These are phyloP conservation scores for Drosophila quinaria DNA, from an alignment of 2,888 invertebrate genomes.

Conservation along the genomic window DNA sequence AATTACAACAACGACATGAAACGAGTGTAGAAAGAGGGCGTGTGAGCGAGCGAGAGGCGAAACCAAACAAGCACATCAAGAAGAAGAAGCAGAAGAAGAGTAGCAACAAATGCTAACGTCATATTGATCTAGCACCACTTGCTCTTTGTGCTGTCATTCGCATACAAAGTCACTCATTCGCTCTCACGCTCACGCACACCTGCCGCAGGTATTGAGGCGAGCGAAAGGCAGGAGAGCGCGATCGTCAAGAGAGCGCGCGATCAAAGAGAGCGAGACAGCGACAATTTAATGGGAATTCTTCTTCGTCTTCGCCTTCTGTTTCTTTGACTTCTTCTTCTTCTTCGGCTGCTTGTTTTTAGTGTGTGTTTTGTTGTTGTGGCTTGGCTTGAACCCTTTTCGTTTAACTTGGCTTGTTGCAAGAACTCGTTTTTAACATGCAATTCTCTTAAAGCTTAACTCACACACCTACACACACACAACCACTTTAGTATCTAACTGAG, in stretches of 20 bases:
- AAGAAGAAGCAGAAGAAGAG: conserved; percentile 21
- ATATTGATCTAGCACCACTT: conserved; percentile 44
- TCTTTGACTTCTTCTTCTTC: conserved; percentile 29
- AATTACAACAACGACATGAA: conserved; percentile 36
- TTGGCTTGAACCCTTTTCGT: conserved; percentile 64
- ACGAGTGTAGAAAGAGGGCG: conserved; percentile 3
- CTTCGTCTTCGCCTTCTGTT: conserved; percentile 12
- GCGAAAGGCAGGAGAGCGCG: conserved; percentile 23
- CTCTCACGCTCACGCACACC: conserved; percentile 58
- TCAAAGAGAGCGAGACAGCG: conserved; percentile 35
- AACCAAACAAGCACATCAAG: conserved; percentile 5
- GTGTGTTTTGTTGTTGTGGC: conserved; percentile 29
- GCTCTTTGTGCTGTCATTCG: conserved; percentile 67
- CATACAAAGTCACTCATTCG: conserved; percentile 38
- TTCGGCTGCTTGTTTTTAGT: conserved; percentile 20
- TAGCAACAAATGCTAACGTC: conserved; percentile 57
- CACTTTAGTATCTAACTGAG: neutral
- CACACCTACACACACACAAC: conserved; percentile 37
- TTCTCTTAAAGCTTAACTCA: conserved; percentile 56
- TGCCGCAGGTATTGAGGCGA: conserved; percentile 65
- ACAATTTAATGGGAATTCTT: conserved; percentile 54
- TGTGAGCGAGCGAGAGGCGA: conserved; percentile 7
- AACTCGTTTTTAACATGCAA: conserved; percentile 74
- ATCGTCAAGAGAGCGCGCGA: conserved; percentile 22
- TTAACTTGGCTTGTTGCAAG: conserved; percentile 58